Percentiles rank a stretch among this genome's conserved stretches.
These are phyloP conservation scores for Emydoidea blandingii DNA, from an alignment of 2,797 vertebrate species.

Conservation along the genomic window DNA sequence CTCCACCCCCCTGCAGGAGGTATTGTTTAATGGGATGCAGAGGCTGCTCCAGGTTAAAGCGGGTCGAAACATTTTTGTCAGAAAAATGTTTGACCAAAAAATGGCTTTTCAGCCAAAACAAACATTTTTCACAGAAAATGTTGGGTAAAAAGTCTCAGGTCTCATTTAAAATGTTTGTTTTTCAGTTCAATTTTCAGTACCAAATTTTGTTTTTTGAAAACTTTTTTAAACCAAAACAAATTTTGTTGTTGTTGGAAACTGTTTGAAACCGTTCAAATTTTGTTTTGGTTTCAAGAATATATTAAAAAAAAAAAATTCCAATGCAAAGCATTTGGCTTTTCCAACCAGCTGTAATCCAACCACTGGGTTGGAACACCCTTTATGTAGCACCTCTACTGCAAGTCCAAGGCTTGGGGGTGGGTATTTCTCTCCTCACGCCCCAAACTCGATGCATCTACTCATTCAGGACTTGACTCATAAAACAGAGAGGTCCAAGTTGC, in stretches of 20 bases:
- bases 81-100: neutral
- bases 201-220: neutral
- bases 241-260: neutral
- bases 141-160: neutral
- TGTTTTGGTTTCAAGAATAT: accelerated
- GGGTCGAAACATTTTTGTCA: neutral
- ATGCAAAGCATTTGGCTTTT: neutral
- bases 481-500: neutral
- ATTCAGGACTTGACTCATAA: neutral
- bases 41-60: neutral
- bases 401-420: neutral
- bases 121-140: neutral
- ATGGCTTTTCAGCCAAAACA: neutral
- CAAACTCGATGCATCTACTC: neutral
- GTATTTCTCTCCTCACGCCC: neutral
- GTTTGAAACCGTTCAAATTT: neutral
- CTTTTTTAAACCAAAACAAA: neutral
- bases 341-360: neutral
- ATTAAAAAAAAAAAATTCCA: neutral
- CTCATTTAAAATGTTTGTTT: neutral
- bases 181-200: neutral
- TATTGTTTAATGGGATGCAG: conserved; percentile 14
- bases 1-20: neutral
- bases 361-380: neutral
- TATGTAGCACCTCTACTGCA: neutral